Conservation (phyloP, 2,797 vertebrate species). For the Pteronotus mesoamericanus region DNA sequence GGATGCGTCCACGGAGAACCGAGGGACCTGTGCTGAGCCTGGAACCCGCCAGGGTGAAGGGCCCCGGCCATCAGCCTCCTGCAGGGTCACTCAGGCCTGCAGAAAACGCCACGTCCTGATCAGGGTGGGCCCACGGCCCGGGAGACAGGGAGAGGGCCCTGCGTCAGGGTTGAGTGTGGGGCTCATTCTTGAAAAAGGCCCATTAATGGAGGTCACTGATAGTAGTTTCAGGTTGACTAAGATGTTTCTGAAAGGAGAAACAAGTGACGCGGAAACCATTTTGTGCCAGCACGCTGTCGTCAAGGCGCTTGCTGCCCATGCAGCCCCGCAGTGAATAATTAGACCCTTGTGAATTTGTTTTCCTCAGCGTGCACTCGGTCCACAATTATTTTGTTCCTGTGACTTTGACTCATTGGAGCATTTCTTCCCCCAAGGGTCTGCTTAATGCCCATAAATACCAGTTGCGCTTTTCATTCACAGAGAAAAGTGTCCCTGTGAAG, state of each 20-base stretch:
- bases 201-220: rapidly evolving
- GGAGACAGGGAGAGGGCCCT: not conserved
- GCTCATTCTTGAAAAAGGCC: not conserved
- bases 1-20: rapidly evolving
- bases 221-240: not conserved
- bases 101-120: rapidly evolving
- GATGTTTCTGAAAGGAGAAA: not conserved
- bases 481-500: not conserved
- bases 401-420: not conserved
- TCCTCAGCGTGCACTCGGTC: not conserved
- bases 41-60: not conserved
- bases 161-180: rapidly evolving
- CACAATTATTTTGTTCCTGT: not conserved
- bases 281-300: not conserved
- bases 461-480: not conserved
- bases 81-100: not conserved
- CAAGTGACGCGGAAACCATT: not conserved
- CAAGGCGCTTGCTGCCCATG: not conserved
- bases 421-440: not conserved
- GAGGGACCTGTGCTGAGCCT: rapidly evolving
- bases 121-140: rapidly evolving
- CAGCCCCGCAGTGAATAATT: not conserved
- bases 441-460: not conserved
- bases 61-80: not conserved
- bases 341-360: not conserved